These are phyloP conservation scores for Hymenopus coronatus DNA, from an alignment of 2,888 invertebrate species.

Conservation along the genomic window DNA sequence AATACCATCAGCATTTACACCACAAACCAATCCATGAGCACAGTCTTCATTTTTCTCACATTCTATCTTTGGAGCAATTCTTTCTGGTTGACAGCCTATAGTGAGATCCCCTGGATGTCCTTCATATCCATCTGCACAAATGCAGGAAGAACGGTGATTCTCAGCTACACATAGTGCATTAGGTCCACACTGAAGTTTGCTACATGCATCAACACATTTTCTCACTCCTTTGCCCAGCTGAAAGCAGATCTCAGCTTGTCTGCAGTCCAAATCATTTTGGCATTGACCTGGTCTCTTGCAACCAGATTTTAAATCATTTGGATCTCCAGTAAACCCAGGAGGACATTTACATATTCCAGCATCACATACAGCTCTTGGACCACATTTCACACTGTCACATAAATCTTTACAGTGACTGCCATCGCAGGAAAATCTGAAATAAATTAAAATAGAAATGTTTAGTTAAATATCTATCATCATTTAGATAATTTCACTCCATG, in stretches of 20 bases:
- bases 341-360: constrained; percentile 77
- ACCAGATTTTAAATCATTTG: constrained; percentile 65
- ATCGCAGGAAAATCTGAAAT: constrained; percentile 61
- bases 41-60: constrained; percentile 73
- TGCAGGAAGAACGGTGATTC: constrained; percentile 80
- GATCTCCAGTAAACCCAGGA: constrained; percentile 73
- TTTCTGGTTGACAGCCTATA: constrained; percentile 73
- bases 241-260: constrained; percentile 82
- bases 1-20: constrained; percentile 58
- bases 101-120: constrained; percentile 81
- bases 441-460: background rate
- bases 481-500: constrained; percentile 57
- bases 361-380: constrained; percentile 77
- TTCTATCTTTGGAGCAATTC: constrained; percentile 57
- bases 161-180: constrained; percentile 83
- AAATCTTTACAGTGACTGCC: constrained; percentile 71
- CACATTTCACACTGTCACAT: constrained; percentile 73
- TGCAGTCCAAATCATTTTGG: constrained; percentile 76
- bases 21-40: constrained; percentile 65
- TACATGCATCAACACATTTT: constrained; percentile 84
- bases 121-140: constrained; percentile 76
- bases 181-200: constrained; percentile 84
- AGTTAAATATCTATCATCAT: background rate
- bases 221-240: constrained; percentile 69
- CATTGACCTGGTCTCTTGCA: constrained; percentile 75